These are phyloP conservation scores for Plagodis dolabraria DNA, from an alignment of 2,888 invertebrate species.

Conservation along the genomic window DNA sequence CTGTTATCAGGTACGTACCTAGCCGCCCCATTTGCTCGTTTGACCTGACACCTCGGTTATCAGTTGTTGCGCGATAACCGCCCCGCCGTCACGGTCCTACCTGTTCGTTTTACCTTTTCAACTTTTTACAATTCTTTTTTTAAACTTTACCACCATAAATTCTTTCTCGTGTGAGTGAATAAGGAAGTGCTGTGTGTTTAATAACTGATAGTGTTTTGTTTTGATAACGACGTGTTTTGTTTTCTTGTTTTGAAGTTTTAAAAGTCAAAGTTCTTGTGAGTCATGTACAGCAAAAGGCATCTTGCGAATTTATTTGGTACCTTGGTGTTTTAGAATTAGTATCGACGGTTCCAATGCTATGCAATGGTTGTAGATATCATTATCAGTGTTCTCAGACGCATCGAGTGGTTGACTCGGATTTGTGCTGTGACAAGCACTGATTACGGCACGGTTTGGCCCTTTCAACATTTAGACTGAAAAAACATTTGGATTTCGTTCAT, in stretches of 20 bases:
- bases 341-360: background rate
- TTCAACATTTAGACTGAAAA: background rate
- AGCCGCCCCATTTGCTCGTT: slow-evolving; percentile 82
- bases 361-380: background rate
- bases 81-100: slow-evolving; percentile 65
- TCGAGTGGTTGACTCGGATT: slow-evolving; percentile 11
- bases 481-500: background rate
- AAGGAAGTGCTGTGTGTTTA: slow-evolving; percentile 9
- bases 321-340: no score
- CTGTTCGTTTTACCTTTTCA: slow-evolving; percentile 73
- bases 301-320: no score
- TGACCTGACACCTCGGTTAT: slow-evolving; percentile 84
- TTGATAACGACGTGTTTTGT: slow-evolving; percentile 13
- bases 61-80: slow-evolving; percentile 80
- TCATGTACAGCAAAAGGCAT: slow-evolving; percentile 1
- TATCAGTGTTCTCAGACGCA: slow-evolving; percentile 6
- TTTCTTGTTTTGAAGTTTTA: background rate
- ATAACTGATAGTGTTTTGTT: slow-evolving; percentile 25
- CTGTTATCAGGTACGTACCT: slow-evolving; percentile 75
- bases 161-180: slow-evolving; percentile 5
- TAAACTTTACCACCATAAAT: slow-evolving; percentile 2
- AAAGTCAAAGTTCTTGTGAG: background rate
- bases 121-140: slow-evolving; percentile 45
- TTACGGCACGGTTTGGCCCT: slow-evolving; percentile 6
- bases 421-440: slow-evolving; percentile 9